phyloP scores from a whole-genome alignment of 2,888 invertebrate genomes.

The Hemithea aestivaria region DNA sequence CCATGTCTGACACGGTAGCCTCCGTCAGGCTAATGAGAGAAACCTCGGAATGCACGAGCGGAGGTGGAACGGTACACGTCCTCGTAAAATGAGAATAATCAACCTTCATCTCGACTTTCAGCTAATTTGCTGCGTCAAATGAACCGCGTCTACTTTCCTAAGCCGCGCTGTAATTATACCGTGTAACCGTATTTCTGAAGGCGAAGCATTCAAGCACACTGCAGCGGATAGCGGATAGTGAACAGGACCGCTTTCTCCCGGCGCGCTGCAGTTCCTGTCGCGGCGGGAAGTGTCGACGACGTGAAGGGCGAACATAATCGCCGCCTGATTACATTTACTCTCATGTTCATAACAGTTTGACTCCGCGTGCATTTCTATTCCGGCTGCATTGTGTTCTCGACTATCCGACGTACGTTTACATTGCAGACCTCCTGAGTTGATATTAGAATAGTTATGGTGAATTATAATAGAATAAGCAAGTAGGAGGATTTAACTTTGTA shows the following conservation, averaged over 20 bases:
- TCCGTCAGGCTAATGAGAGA: slow-evolving; percentile 19
- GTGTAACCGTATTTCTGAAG: slow-evolving; percentile 5
- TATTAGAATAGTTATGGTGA: no score
- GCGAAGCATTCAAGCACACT: no score
- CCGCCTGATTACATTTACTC: background rate
- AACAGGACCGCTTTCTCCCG: slow-evolving; percentile 7
- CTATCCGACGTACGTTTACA: no score
- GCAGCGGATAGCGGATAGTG: no score
- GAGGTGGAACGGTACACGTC: background rate
- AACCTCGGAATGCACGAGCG: slow-evolving; percentile 1
- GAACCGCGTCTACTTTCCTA: slow-evolving; percentile 15
- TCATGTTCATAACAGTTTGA: slow-evolving; percentile 1
- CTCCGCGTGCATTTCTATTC: no score
- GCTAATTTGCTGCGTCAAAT: slow-evolving; percentile 13
- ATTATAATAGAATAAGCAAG: no score
- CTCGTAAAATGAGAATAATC: slow-evolving; percentile 10
- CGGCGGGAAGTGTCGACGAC: slow-evolving; percentile 5
- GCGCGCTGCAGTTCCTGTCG: slow-evolving; percentile 1
- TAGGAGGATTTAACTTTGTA: no score
- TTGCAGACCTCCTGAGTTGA: no score
- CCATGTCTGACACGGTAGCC: background rate
- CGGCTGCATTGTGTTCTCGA: no score
- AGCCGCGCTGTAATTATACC: slow-evolving; percentile 8
- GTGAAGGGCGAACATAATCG: slow-evolving; percentile 6
- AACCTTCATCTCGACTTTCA: slow-evolving; percentile 10